phyloP scores from a whole-genome alignment of 2,797 vertebrate species.

The Buphagus erythrorhynchus region DNA sequence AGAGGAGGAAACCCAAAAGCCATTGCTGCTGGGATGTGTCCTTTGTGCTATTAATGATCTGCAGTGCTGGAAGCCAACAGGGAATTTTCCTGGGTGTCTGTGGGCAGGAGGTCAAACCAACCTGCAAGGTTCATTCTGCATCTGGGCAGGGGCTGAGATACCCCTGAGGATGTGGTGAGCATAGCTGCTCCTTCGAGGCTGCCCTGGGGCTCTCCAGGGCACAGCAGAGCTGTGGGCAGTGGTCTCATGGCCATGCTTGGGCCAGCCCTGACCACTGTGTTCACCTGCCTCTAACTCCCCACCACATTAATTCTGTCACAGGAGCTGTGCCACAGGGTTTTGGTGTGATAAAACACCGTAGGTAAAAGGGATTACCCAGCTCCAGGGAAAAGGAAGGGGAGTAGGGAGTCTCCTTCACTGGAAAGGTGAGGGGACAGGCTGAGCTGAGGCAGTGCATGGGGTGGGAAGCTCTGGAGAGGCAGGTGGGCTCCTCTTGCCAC shows the following conservation, averaged over 20 bases:
- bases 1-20: neutral
- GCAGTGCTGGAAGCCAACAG: neutral
- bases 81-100: neutral
- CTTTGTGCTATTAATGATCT: neutral
- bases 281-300: too few relatives aligned
- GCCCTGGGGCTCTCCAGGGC: neutral
- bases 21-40: neutral
- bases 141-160: neutral
- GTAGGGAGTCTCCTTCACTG: neutral
- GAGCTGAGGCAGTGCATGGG: neutral
- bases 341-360: neutral
- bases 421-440: neutral
- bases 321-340: neutral
- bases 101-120: neutral
- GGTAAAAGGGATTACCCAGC: neutral
- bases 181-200: neutral
- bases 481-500: neutral
- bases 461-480: neutral
- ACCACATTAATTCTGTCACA: neutral
- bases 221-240: neutral
- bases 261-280: neutral
- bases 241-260: neutral
- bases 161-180: neutral
- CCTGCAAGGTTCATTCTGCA: rapidly evolving
- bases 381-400: neutral